Evolutionary conservation across 1,140 invertebrate genomes (phyloP), one percentile per base, ranked within the genome.

Genomic region (Anagrus nilaparvatae): DNA sequence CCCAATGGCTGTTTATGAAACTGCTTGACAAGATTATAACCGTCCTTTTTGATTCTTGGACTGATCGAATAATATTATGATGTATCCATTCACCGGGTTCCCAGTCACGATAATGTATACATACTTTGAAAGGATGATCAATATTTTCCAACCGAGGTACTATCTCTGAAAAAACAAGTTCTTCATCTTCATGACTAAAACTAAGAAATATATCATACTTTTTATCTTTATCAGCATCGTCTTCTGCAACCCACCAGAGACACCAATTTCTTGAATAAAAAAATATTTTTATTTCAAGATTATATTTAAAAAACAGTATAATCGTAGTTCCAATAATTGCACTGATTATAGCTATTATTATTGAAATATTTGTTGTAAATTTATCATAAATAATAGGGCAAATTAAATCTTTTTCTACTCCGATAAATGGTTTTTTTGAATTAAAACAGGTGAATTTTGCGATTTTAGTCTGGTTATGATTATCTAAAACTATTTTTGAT

Each of bases 201-300:
- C 87, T 89, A 27, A 94, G 74, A 59, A 93, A 94, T 0, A 85
- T 87, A 54, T 95, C 90, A 59, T 82, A 91, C 10, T 72, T 56
- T 56, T 87, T 88, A 32, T 86, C 77, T 47, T 79, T 77, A 51
- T 87, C 84, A 2, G 84, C 50, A 45, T 86, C 82, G 28, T 81
- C 73, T 52, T 84, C 78, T 3, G 75, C 77, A 12, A 84, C 74
- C 14, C 76, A 72, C 66, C 77, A 77, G 16, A 84, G 56, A 42
- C 75, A 79, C 24, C 74, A 51, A 30, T 74, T 68, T 48, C 78
- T 74, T 2, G 77, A 72, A 51, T 78, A 84, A 2, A 87, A 56
- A 76, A 80, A 85, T 7, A 84, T 71, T 62, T 82, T 76, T 23
- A 84, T 73, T 53, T 77, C 70, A 44, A 61, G 60, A 50, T 79